A percentile compares a stretch with the other conserved stretches of the same genome.
These are phyloP conservation scores for Hapalemur alaotrensis DNA, from an alignment of 2,797 vertebrate species.

Conservation along the genomic window DNA sequence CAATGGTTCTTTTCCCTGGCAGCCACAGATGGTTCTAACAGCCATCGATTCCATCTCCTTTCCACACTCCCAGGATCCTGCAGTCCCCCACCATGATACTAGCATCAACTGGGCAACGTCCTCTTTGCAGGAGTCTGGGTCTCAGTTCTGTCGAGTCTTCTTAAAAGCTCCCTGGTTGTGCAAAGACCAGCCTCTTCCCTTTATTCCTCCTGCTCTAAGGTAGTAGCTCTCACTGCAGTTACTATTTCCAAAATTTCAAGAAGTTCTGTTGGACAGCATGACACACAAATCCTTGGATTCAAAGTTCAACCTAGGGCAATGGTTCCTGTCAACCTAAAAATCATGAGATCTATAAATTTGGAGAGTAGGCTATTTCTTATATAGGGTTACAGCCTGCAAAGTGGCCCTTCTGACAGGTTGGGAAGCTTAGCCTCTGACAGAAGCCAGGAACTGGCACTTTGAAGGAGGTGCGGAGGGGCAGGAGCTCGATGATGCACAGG, in stretches of 20 bases:
- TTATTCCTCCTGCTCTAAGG: neutral
- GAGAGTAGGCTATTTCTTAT: neutral
- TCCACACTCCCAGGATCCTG: neutral
- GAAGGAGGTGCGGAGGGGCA: neutral
- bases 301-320: neutral
- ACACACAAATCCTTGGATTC: neutral
- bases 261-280: neutral
- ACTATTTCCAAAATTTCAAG: neutral
- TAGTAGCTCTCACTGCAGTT: neutral
- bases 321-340: neutral
- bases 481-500: neutral
- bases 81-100: too few relatives aligned
- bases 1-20: neutral
- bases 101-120: neutral
- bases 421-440: neutral
- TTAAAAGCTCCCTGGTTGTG: neutral
- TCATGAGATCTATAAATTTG: neutral
- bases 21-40: too few relatives aligned
- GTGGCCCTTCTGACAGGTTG: neutral
- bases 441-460: neutral
- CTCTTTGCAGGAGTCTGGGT: neutral
- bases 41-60: neutral
- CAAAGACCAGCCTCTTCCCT: neutral
- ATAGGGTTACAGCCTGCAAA: neutral
- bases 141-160: neutral